Evolutionary conservation across 1,140 invertebrate species (phyloP).

Genomic region (Diabrotica virgifera): DNA sequence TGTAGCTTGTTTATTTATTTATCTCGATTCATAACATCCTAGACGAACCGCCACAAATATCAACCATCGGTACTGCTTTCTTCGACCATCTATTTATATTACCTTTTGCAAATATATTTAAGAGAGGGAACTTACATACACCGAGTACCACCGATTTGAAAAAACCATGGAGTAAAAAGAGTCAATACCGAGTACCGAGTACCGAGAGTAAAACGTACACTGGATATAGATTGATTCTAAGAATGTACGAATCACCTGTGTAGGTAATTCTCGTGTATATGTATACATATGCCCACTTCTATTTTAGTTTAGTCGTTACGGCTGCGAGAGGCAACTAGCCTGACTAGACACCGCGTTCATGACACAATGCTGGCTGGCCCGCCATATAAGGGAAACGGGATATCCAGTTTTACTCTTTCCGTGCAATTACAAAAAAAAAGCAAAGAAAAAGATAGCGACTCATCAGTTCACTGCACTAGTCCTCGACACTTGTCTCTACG

Average conservation of each 20-base stretch:
- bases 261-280: not conserved
- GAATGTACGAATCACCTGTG: not conserved
- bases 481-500: not conserved
- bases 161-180: no score
- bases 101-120: no score
- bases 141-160: no score
- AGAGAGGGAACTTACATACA: no score
- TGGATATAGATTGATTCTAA: not conserved
- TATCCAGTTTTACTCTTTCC: not conserved
- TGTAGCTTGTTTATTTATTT: no score
- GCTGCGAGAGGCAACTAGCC: not conserved
- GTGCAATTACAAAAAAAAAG: not conserved
- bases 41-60: no score
- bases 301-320: slow-evolving; percentile 2
- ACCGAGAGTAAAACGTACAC: no score
- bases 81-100: no score
- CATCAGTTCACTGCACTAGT: not conserved
- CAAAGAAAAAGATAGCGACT: not conserved
- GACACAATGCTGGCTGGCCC: not conserved
- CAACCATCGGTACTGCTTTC: no score
- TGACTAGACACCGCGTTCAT: not conserved
- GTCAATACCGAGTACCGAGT: no score
- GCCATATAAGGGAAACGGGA: not conserved
- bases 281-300: not conserved
- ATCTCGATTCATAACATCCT: no score